Conservation (phyloP, 2,113 vertebrate genomes). For the Gobiocypris rarus region DNA sequence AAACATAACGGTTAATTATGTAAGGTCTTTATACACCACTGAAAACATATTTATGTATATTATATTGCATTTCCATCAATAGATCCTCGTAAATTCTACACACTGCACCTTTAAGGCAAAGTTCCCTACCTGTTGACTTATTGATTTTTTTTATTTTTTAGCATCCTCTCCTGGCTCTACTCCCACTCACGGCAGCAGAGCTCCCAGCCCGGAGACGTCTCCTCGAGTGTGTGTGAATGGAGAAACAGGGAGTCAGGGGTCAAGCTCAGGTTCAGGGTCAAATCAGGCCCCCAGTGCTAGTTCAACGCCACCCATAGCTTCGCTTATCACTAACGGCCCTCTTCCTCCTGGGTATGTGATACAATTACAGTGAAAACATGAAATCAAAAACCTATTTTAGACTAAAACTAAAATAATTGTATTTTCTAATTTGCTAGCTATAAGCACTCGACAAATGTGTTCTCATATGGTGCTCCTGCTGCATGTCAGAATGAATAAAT, state of each 20-base stretch:
- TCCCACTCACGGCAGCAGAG: conserved; percentile 69
- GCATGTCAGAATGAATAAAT: background rate
- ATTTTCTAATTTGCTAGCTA: background rate
- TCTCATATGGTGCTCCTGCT: background rate
- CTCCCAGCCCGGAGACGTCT: conserved; percentile 68
- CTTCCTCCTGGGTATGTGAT: conserved; percentile 87
- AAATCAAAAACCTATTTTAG: background rate
- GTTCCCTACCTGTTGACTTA: background rate
- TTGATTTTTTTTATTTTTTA: conserved; percentile 53
- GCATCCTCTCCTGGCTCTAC: conserved; percentile 80
- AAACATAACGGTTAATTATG: too few species aligned
- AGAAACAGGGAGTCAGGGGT: conserved; percentile 50
- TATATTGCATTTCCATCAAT: too few species aligned
- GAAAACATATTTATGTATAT: too few species aligned
- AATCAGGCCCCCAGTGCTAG: conserved; percentile 77
- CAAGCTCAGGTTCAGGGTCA: conserved; percentile 50
- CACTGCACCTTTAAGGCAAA: background rate
- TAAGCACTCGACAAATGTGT: background rate
- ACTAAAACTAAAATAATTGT: background rate
- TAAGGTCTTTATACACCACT: too few species aligned
- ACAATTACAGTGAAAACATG: background rate
- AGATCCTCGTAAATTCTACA: too few species aligned
- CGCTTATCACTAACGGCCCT: conserved; percentile 81
- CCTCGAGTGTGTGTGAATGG: conserved; percentile 48
- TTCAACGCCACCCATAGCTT: conserved; percentile 73